Percentiles rank a stretch among this genome's conserved stretches.
These are phyloP conservation scores for Macrotis lagotis DNA, from an alignment of 2,113 vertebrate genomes.

Conservation along the genomic window DNA sequence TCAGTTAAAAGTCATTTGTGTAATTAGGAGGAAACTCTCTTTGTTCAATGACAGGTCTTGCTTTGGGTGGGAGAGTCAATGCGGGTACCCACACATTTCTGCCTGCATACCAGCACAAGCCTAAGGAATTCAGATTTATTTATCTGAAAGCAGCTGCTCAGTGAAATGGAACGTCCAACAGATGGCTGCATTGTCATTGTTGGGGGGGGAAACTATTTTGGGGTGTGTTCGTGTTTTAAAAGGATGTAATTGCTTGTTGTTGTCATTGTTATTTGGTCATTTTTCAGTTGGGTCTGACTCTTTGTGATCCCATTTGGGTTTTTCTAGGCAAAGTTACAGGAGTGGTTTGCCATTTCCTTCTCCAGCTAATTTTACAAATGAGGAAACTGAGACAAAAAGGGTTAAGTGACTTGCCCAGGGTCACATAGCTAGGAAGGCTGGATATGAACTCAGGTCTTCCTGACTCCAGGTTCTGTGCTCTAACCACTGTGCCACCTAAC, in stretches of 20 bases:
- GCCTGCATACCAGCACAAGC: conserved; percentile 69
- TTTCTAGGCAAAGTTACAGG: not conserved
- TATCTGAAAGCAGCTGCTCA: conserved; percentile 79
- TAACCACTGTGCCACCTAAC: conserved; percentile 21
- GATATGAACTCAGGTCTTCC: not conserved
- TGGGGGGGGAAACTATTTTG: conserved; percentile 75
- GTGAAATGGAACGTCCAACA: conserved; percentile 78
- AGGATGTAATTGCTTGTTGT: conserved; percentile 8
- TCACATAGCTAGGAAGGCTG: not conserved
- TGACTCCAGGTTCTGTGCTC: not conserved
- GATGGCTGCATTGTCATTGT: conserved; percentile 80
- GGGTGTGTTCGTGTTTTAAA: conserved; percentile 27
- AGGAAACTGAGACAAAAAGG: not conserved
- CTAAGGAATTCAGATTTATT: conserved; percentile 76
- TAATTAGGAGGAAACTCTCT: conserved; percentile 49
- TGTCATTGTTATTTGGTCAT: not conserved
- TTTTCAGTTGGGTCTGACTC: not conserved
- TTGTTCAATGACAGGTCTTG: conserved; percentile 75
- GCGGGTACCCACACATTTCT: conserved; percentile 74
- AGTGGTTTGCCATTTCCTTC: not conserved
- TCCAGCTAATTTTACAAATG: not conserved
- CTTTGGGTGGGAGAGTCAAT: conserved; percentile 73
- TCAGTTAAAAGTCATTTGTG: conserved; percentile 44
- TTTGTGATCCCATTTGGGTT: not conserved
- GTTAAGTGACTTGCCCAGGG: not conserved